Conservation (phyloP, 2,797 vertebrate genomes). For the Falco cherrug region DNA sequence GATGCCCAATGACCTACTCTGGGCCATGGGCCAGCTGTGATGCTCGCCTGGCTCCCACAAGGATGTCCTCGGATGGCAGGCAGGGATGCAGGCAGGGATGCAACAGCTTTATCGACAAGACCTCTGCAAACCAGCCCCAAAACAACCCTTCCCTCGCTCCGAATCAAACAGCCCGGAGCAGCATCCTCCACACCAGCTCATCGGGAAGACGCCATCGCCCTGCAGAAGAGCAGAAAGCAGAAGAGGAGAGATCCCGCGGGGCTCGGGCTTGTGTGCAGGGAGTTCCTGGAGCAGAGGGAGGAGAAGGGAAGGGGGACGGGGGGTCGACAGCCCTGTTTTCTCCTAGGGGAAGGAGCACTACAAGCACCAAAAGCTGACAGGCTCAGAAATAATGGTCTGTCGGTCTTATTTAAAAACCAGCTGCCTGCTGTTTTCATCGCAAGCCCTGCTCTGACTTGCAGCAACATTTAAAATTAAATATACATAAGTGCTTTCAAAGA, state of each 20-base stretch:
- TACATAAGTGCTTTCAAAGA: slow-evolving; percentile 80
- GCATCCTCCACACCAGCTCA: rapidly evolving
- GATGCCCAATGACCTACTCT: neutral
- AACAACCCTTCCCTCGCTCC: neutral
- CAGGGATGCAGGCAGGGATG: neutral
- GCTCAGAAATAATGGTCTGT: slow-evolving; percentile 73
- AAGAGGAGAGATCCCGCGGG: neutral
- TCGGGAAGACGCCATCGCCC: neutral
- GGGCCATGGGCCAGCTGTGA: neutral
- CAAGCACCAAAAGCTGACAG: slow-evolving; percentile 62
- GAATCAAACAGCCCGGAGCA: neutral
- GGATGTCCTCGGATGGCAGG: neutral
- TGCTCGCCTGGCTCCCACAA: neutral
- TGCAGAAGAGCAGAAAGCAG: neutral
- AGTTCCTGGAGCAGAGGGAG: slow-evolving; percentile 30
- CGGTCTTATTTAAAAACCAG: slow-evolving; percentile 76
- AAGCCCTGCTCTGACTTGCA: slow-evolving; percentile 71
- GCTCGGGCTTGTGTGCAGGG: rapidly evolving
- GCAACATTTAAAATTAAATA: slow-evolving; percentile 81
- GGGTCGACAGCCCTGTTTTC: neutral
- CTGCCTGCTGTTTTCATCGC: slow-evolving; percentile 76
- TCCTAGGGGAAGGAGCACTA: slow-evolving; percentile 19
- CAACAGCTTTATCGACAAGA: neutral
- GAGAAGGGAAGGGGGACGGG: neutral
- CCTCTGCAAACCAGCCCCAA: neutral